phyloP scores from a whole-genome alignment of 2,888 invertebrate species.

The Trichogramma evanescens region DNA sequence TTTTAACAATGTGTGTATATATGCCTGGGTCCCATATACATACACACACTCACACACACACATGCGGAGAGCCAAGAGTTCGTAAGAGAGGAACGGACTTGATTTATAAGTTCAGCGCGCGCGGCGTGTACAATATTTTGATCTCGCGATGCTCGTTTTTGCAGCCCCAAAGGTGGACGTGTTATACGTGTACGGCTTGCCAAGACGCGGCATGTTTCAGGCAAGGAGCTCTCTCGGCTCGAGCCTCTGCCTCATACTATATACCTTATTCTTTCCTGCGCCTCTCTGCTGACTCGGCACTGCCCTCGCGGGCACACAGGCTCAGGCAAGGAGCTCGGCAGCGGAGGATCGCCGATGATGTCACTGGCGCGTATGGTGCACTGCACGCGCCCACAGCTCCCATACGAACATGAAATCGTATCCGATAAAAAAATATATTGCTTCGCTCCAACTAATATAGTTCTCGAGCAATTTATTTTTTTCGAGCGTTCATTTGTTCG shows the following conservation, averaged over 20 bases:
- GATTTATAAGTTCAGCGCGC: constrained; percentile 39
- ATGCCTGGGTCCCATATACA: too few relatives aligned
- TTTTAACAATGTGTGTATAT: constrained; percentile 19
- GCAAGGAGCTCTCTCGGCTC: background rate
- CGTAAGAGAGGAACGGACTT: constrained; percentile 12
- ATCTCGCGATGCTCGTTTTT: constrained; percentile 33
- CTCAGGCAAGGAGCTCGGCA: too few relatives aligned
- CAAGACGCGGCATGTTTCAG: constrained; percentile 21
- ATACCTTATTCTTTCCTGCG: too few relatives aligned
- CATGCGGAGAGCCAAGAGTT: too few relatives aligned
- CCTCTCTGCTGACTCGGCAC: too few relatives aligned
- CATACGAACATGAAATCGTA: background rate
- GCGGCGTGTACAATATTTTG: constrained; percentile 34
- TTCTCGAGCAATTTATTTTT: too few relatives aligned
- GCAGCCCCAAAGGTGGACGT: constrained; percentile 13
- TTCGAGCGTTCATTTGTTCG: too few relatives aligned
- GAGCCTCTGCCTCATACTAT: too few relatives aligned
- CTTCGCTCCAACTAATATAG: too few relatives aligned
- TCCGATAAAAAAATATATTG: too few relatives aligned
- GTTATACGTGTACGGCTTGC: constrained; percentile 28
- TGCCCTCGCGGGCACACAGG: too few relatives aligned
- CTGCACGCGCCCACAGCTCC: background rate
- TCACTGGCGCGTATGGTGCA: constrained; percentile 1
- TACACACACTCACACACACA: too few relatives aligned
- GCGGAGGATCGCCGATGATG: constrained; percentile 9